Evolutionary conservation across 2,888 invertebrate genomes (phyloP).

Genomic region (Masnerella sp.): DNA sequence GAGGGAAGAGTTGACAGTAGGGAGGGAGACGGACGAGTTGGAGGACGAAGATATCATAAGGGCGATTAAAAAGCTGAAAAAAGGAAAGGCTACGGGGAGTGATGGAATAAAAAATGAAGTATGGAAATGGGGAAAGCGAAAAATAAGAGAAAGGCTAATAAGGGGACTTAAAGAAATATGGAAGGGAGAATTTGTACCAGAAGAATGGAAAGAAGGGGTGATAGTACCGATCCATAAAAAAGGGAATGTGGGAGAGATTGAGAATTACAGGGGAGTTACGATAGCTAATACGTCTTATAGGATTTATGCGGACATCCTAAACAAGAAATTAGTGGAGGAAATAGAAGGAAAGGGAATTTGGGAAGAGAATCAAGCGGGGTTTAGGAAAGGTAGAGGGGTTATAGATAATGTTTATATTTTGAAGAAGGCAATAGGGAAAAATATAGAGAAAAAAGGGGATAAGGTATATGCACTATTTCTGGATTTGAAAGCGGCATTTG

Average conservation of each 20-base stretch:
- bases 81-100: too few species aligned
- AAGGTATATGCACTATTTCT: constrained; percentile 3
- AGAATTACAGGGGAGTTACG: constrained; percentile 5
- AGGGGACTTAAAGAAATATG: background rate
- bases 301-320: background rate
- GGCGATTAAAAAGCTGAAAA: too few species aligned
- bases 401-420: too few species aligned
- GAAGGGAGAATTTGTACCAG: background rate
- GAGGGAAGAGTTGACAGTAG: too few species aligned
- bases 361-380: background rate
- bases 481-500: constrained; percentile 6
- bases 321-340: background rate
- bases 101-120: too few species aligned
- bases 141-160: background rate
- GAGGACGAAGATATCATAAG: too few species aligned
- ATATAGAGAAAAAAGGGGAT: background rate
- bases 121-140: background rate
- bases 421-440: background rate
- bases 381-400: too few species aligned
- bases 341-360: background rate
- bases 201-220: too few species aligned
- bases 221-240: background rate
- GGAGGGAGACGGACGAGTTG: too few species aligned
- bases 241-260: background rate
- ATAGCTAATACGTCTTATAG: background rate